Percentiles rank a stretch among this genome's conserved stretches.
phyloP scores from a whole-genome alignment of 1,140 invertebrate species.

The Marisa cornuarietis region DNA sequence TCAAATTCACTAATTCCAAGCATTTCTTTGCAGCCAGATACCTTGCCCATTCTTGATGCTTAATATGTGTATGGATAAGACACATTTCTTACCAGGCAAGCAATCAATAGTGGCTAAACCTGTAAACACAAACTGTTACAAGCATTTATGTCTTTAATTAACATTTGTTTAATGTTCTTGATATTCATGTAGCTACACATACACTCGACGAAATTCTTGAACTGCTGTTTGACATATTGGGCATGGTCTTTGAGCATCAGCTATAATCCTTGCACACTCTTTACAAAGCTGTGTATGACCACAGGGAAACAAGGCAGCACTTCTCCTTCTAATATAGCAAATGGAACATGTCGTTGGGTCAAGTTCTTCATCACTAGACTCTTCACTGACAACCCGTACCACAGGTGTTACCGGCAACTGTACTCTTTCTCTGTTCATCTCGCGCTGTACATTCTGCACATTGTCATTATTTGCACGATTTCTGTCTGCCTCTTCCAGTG shows the following conservation, averaged over 20 bases:
- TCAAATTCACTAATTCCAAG: no score
- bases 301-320: constrained; percentile 26
- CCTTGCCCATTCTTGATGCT: no score
- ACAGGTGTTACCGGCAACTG: background rate
- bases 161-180: no score
- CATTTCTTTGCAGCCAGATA: no score
- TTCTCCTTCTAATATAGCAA: constrained; percentile 16
- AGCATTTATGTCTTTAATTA: no score
- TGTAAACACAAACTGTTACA: no score
- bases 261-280: constrained; percentile 20
- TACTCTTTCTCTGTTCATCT: constrained; percentile 6
- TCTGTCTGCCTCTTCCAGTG: constrained; percentile 23
- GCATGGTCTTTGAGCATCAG: constrained; percentile 19
- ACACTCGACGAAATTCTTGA: constrained; percentile 23
- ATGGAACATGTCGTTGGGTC: constrained; percentile 21
- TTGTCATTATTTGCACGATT: constrained; percentile 20
- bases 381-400: background rate
- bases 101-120: no score
- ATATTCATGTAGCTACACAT: background rate
- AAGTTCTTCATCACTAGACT: constrained; percentile 17
- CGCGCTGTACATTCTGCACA: constrained; percentile 16
- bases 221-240: constrained; percentile 28
- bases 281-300: constrained; percentile 28
- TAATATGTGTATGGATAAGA: no score
- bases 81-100: no score